phyloP scores from a whole-genome alignment of 2,797 vertebrate species.

The Enteromius trimaculatus region DNA sequence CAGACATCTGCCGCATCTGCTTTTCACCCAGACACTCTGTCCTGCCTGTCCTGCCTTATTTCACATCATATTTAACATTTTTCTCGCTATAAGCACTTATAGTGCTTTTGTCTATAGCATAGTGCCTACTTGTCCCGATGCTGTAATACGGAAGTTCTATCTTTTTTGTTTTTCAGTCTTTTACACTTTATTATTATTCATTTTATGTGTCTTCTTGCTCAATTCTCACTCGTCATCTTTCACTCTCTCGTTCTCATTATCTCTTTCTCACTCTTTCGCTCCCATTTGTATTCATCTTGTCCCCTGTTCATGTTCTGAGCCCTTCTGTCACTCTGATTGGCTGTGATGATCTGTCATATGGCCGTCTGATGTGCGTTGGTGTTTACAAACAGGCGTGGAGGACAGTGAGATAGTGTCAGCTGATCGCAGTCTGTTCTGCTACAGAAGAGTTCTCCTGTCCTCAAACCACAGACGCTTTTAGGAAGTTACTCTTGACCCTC shows the following conservation, averaged over 20 bases:
- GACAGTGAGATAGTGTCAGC: constrained; percentile 43
- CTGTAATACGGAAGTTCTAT: not conserved
- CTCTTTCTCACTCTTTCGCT: constrained; percentile 27
- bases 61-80: not conserved
- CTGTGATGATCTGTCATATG: constrained; percentile 40
- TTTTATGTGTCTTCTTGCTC: not conserved
- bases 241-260: constrained; percentile 8
- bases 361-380: constrained; percentile 52
- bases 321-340: constrained; percentile 46
- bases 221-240: not conserved
- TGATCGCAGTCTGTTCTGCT: constrained; percentile 43
- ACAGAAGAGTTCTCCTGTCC: not conserved
- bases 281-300: constrained; percentile 11
- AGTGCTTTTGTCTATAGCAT: not conserved
- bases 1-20: constrained; percentile 53
- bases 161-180: not conserved
- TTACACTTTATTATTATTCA: constrained; percentile 4
- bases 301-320: constrained; percentile 8
- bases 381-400: constrained; percentile 54
- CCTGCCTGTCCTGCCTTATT: not conserved
- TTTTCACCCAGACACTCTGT: constrained; percentile 4
- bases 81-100: not conserved
- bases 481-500: constrained; percentile 3
- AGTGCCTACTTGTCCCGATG: not conserved
- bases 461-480: not conserved